Evolutionary conservation across 2,888 invertebrate genomes (phyloP).

Genomic region (Chaitophorus viminalis): DNA sequence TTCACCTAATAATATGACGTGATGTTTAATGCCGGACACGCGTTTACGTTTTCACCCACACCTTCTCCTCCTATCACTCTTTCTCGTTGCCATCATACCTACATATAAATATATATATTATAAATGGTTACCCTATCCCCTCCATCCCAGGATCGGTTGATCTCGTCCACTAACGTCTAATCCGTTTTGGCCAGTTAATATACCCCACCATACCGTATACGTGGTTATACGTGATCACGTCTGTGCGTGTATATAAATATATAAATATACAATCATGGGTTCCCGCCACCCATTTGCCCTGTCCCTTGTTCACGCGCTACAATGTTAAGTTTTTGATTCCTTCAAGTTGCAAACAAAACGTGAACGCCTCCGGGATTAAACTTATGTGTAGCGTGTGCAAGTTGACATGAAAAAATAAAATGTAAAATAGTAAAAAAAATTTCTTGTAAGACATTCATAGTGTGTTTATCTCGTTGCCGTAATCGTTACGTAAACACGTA

Average conservation of each 20-base stretch:
- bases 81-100: not conserved
- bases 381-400: not conserved
- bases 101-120: not conserved
- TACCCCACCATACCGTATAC: not conserved
- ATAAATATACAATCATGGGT: not conserved
- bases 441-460: not conserved
- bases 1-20: conserved; percentile 58
- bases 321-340: conserved; percentile 42
- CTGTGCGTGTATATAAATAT: not conserved
- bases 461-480: not conserved
- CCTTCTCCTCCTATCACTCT: not conserved
- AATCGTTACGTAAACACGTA: not conserved
- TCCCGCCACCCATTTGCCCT: not conserved
- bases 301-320: not conserved
- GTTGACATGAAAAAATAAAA: not conserved
- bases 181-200: conserved; percentile 54
- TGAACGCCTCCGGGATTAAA: not conserved
- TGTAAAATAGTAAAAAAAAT: not conserved
- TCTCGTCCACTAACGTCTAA: not conserved
- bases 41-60: conserved; percentile 46
- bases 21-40: conserved; percentile 59
- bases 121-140: not conserved
- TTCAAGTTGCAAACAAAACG: conserved; percentile 17
- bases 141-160: not conserved
- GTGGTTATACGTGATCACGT: conserved; percentile 24